Evolutionary conservation across 2,888 invertebrate species (phyloP).

Genomic region (Apotomis betuletana): DNA sequence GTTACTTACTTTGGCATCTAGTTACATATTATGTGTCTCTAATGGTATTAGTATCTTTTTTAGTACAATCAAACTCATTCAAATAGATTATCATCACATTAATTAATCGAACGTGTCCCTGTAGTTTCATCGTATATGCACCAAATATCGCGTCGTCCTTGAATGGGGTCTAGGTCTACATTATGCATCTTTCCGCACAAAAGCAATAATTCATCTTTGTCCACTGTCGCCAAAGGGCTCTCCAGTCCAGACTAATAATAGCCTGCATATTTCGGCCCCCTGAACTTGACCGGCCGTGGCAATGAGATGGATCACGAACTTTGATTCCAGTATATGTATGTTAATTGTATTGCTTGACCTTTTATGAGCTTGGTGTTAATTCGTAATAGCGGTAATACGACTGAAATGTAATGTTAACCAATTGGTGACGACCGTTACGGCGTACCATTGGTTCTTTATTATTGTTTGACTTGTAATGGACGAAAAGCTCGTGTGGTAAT

Average conservation of each 20-base stretch:
- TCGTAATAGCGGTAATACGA: conserved; percentile 1
- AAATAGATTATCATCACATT: no score
- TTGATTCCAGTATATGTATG: conserved; percentile 2
- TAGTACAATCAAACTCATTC: no score
- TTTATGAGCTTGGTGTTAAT: neutral
- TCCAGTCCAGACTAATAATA: conserved; percentile 8
- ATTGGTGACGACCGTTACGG: no score
- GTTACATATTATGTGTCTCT: no score
- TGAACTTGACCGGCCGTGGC: conserved; percentile 27
- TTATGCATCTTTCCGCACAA: neutral
- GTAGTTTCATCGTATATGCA: no score
- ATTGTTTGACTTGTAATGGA: no score
- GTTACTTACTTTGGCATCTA: neutral
- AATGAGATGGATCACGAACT: conserved; percentile 24
- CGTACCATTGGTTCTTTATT: no score
- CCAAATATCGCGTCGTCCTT: neutral
- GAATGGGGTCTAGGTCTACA: neutral
- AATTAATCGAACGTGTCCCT: no score
- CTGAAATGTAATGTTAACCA: neutral
- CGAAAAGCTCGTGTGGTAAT: no score
- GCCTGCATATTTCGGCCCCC: conserved; percentile 26
- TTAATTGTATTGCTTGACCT: conserved; percentile 24
- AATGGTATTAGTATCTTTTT: no score
- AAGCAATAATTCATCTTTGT: neutral
- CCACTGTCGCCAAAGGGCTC: conserved; percentile 1